Base-by-base conservation (phyloP, 1,140 invertebrate species). In the Teleopsis dalmanni region DNA sequence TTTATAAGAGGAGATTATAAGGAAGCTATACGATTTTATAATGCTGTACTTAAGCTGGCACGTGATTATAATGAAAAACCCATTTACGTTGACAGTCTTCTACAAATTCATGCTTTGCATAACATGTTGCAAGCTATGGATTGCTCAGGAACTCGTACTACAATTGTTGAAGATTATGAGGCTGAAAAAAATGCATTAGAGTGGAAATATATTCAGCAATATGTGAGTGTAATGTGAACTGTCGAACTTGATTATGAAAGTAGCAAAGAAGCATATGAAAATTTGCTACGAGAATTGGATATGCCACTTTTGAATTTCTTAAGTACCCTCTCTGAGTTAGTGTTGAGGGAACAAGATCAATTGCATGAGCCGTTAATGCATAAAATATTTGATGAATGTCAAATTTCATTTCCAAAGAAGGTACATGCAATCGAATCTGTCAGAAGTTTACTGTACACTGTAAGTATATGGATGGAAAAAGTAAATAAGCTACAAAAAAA, bases 81-180 rank as follows among this genome's bases (percentile, higher is more conserved):
- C n/a, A n/a, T n/a, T n/a, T n/a, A n/a, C 3, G 66, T 77, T 23
- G 75, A 76, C 56, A 76, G 71, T 38, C 61, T 76, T 23, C 67
- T 79, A 53, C 74, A 79, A 54, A 77, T 88, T 22, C 86, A 89
- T 69, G 76, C 83, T 1, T 62, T 84, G 41, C 73, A 83, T 54
- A 89, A 89, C 65, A 65, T 87, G 21, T 60, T 60, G 4, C 45
- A 65, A 38, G 63, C 59, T 9, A 40, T 11, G 43, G 22, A 41
- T 34, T 7, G 14, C 53, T 38, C 35, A 6, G 34, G 26, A 40
- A n/a, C 23, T n/a, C 5, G 26, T 3, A n/a, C 33, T 23, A 21
- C 22, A 5, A 13, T 34, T 22, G 22, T 51, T 5, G 14, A 45
- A n/a, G 9, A 34, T 16, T 60, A 57, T 40, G 47, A 51, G 13